Evolutionary conservation across 2,797 vertebrate genomes (phyloP), one percentile per base, ranked within the genome.

Genomic region (Megaceryle alcyon): DNA sequence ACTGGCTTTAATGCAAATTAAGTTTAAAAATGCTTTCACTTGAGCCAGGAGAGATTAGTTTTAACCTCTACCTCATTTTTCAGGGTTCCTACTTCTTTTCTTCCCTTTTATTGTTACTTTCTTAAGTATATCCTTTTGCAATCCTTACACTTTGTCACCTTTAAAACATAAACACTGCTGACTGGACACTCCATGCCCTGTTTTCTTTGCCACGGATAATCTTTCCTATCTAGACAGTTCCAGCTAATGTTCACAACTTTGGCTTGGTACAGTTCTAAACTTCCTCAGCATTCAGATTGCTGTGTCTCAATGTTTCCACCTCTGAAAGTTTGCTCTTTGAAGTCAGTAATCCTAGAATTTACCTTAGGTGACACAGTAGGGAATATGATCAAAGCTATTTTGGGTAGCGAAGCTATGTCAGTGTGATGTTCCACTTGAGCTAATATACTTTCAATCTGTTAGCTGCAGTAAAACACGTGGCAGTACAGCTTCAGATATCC

Each of bases 271-370:
- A 72, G 82, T 69, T 72, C 54, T 72, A 69, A 94, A 57, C 16
- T 43, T 86, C 65, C 80, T 48, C 59, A 76, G 64, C 56, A 72
- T 63, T 80, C 35, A 91, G 60, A 69, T 19, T 85, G n/a, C 71
- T 66, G 69, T 7, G 44, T 85, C 64, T 29, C 59, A 73, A 11
- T 33, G 33, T 37, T 56, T 91, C 80, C 68, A 77, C 25, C 28
- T 88, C 64, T 90, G 9, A 18, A 75, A 72, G 53, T 70, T 59
- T 90, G 14, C 17, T 88, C 92, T 95, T 63, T 90, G 90, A 92
- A 95, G 90, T 87, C 35, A 66, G 60, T 87, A 90, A 91, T 87
- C 85, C 82, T 48, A 73, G 68, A 87, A 82, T 77, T 80, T 48
- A 90, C 48, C 26, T 90, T 94, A 77, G 29, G 54, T 3, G 5